Base-by-base conservation (phyloP, 2,113 vertebrate genomes). In the Nannobrachium achirus region DNA sequence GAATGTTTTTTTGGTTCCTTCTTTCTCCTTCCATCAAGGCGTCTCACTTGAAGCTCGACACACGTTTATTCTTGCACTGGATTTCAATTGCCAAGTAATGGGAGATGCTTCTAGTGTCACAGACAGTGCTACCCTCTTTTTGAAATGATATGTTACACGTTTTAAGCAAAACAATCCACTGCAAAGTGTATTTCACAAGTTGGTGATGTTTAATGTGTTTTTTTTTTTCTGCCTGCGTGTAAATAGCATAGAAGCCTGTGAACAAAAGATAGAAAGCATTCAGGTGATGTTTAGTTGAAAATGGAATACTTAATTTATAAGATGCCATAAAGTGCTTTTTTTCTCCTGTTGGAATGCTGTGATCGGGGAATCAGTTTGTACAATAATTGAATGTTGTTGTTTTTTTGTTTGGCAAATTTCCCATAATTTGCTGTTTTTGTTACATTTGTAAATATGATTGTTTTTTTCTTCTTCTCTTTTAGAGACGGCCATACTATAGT, bases 221-320 rank as follows among this genome's bases (percentile, higher is more conserved):
- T 66, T 67, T 65, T 69, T 61, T 66, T 67, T 60, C 16, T 58
- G 68, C 70, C 10, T 71, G 67, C 70, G n/a, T 89, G 83, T 90
- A 87, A 74, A 89, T 88, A 84, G 79, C 78, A 69, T 64, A 58
- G 48, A 57, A 76, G 67, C 46, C 50, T 69, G 50, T 13, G 69
- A 88, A 81, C 69, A 88, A 88, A 71, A 78, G 16, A 72, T 79
- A 52, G 61, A 63, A 80, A 39, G 5, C 74, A 69, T 81, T 88
- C 63, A 68, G 64, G 75, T 62, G 20, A 71, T 55, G 50, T 81
- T 69, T 78, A 77, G 58, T 82, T 82, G 45, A 75, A 75, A 79
- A 78, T 81, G 64, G 63, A 58, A 78, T 57, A 87, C 66, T 89
- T 93, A 89, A 90, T 91, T 91, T 90, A 91, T 89, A 53, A 83